Conservation (phyloP, 2,888 invertebrate species). For the Aspidapion aeneum region DNA sequence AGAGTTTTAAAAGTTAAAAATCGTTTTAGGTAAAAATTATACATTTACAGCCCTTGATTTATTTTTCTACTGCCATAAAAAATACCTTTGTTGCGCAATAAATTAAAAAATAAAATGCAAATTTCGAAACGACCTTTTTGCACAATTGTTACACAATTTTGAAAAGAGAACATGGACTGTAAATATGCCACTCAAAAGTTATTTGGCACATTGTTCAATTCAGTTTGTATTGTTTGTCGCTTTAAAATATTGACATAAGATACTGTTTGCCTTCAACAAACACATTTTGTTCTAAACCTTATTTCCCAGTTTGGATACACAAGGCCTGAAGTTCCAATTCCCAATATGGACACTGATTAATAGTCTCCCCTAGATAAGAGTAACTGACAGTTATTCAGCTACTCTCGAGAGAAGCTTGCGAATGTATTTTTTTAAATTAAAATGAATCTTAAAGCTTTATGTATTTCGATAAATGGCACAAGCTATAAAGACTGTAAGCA, state of each 20-base stretch:
- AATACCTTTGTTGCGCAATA: neutral
- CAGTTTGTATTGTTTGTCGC: neutral
- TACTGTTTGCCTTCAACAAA: neutral
- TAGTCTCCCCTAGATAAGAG: too few relatives aligned
- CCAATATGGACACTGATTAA: too few relatives aligned
- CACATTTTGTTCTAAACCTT: too few relatives aligned
- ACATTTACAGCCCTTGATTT: neutral
- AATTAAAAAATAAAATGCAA: neutral
- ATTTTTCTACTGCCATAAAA: neutral
- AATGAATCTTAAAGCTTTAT: too few relatives aligned
- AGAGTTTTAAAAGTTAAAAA: too few relatives aligned
- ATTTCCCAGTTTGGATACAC: too few relatives aligned
- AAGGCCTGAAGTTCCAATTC: too few relatives aligned
- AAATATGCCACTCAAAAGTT: neutral
- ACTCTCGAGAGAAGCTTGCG: too few relatives aligned
- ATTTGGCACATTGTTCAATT: neutral
- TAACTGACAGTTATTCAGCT: too few relatives aligned
- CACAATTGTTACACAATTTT: conserved; percentile 5
- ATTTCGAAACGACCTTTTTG: neutral
- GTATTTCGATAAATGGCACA: too few relatives aligned
- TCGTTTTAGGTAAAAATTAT: neutral
- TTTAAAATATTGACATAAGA: conserved; percentile 2
- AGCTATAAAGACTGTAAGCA: too few relatives aligned
- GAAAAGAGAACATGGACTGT: neutral
- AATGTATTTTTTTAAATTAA: too few relatives aligned